phyloP scores from a whole-genome alignment of 2,888 invertebrate genomes.

The Chrysolina americana region DNA sequence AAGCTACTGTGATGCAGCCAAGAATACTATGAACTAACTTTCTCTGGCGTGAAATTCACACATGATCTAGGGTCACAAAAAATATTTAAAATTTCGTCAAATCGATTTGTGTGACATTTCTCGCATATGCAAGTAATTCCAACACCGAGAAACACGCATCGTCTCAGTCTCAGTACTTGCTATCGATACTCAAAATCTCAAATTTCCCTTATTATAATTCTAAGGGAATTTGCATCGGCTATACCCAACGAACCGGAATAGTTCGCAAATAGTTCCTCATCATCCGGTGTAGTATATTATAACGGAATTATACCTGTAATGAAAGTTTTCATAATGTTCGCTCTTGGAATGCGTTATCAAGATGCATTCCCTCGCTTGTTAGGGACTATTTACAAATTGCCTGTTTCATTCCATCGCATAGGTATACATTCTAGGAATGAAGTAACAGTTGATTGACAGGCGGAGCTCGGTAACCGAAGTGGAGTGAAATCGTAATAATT shows the following conservation, averaged over 20 bases:
- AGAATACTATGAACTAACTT: no score
- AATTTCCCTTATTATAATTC: slow-evolving; percentile 6
- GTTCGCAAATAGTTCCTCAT: slow-evolving; percentile 12
- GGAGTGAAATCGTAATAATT: background rate
- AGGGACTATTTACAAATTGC: slow-evolving; percentile 18
- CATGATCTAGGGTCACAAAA: no score
- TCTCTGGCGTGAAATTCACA: no score
- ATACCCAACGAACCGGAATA: background rate
- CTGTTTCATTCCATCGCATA: slow-evolving; percentile 8
- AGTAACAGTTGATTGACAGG: slow-evolving; percentile 12
- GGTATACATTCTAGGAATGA: slow-evolving; percentile 7
- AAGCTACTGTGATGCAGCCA: no score
- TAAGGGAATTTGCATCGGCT: slow-evolving; percentile 8
- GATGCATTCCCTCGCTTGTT: slow-evolving; percentile 50
- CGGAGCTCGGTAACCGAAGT: background rate
- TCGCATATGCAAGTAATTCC: background rate
- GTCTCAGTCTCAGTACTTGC: background rate
- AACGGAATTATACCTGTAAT: slow-evolving; percentile 29
- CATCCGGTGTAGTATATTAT: slow-evolving; percentile 8
- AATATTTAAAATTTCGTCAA: no score
- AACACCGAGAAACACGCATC: background rate
- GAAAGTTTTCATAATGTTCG: slow-evolving; percentile 55
- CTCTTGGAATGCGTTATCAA: slow-evolving; percentile 53
- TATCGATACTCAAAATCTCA: slow-evolving; percentile 13
- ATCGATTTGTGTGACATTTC: no score